Percentiles rank a stretch among this genome's conserved stretches.
Evolutionary conservation across 2,113 vertebrate species (phyloP).

Genomic region (Stegastes partitus): DNA sequence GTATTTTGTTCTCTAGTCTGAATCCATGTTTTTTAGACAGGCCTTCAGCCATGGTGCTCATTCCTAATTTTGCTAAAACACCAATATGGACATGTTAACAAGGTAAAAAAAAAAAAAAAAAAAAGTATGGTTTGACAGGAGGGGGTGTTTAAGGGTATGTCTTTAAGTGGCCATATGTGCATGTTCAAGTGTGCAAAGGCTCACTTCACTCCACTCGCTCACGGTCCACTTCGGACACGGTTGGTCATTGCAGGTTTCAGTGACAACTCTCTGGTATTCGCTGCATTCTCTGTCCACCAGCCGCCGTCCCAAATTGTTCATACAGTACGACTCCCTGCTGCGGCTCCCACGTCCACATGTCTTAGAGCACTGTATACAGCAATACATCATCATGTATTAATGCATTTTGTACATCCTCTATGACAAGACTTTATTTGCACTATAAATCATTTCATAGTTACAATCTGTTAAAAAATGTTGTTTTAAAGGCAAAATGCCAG

Average conservation of each 20-base stretch:
- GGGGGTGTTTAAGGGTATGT: background rate
- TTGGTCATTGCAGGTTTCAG: conserved; percentile 89
- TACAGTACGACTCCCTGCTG: conserved; percentile 91
- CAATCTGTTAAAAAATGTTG: too few species aligned
- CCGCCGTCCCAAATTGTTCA: conserved; percentile 90
- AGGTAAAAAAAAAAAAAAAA: too few species aligned
- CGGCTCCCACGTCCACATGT: conserved; percentile 90
- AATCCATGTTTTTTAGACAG: too few species aligned
- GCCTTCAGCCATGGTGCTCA: too few species aligned
- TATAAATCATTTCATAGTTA: too few species aligned
- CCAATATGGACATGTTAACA: too few species aligned
- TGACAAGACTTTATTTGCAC: too few species aligned
- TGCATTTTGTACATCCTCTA: background rate
- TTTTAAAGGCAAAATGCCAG: too few species aligned
- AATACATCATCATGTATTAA: background rate
- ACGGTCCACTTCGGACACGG: conserved; percentile 91
- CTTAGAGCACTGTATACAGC: conserved; percentile 89
- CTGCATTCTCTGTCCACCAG: conserved; percentile 90
- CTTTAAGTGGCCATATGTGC: background rate
- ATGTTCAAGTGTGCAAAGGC: conserved; percentile 7
- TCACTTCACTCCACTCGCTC: conserved; percentile 96
- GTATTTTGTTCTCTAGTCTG: too few species aligned
- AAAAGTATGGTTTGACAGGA: too few species aligned
- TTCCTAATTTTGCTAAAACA: too few species aligned
- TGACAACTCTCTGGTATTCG: conserved; percentile 81